Conservation (phyloP, 2,113 vertebrate species). For the Boulengeromyrus knoepffleri region DNA sequence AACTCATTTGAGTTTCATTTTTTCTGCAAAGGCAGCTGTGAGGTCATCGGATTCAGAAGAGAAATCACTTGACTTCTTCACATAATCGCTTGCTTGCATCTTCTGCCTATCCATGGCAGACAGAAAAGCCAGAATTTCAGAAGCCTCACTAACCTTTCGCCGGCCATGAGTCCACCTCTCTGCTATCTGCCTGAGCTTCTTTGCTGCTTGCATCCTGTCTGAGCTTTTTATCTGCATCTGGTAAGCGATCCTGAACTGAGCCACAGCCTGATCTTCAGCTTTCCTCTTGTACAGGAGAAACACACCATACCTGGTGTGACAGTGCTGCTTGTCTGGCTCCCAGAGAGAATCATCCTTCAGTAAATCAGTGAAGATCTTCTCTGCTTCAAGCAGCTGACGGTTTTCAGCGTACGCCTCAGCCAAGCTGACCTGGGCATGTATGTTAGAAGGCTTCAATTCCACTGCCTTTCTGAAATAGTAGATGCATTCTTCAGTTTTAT, state of each 20-base stretch:
- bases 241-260: conserved; percentile 30
- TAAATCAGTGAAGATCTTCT: conserved; percentile 31
- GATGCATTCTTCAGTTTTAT: conserved; percentile 23
- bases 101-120: conserved; percentile 15
- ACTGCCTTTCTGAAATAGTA: conserved; percentile 30
- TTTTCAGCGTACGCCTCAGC: conserved; percentile 27
- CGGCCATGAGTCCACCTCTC: background rate
- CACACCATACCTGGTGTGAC: conserved; percentile 11
- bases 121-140: conserved; percentile 31
- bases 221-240: conserved; percentile 10
- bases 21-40: conserved; percentile 6
- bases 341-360: conserved; percentile 9
- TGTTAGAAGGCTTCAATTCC: conserved; percentile 24
- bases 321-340: conserved; percentile 26
- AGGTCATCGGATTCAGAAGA: background rate
- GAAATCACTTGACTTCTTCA: background rate
- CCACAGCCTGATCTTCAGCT: conserved; percentile 14
- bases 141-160: conserved; percentile 4
- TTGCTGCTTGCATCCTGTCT: conserved; percentile 19
- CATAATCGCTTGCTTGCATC: background rate
- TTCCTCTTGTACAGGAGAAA: conserved; percentile 31
- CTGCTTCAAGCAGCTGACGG: conserved; percentile 21
- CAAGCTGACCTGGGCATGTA: conserved; percentile 24
- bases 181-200: conserved; percentile 27
- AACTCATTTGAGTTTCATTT: conserved; percentile 14